These are phyloP conservation scores for Blastomussa wellsi DNA, from an alignment of 92 coral and sea anemone genomes.

Conservation along the genomic window DNA sequence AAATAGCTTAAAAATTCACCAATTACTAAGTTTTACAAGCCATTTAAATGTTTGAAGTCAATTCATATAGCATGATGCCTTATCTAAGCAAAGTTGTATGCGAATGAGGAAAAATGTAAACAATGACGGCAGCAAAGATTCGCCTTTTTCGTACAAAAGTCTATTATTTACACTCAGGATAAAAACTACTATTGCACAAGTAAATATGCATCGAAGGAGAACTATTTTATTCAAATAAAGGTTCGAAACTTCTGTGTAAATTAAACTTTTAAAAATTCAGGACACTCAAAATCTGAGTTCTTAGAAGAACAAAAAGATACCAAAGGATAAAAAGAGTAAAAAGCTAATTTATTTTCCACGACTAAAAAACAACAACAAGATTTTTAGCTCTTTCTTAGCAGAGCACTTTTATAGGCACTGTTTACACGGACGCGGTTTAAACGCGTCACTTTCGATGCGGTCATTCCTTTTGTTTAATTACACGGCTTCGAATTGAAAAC, in stretches of 20 bases:
- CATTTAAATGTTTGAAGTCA: too few relatives aligned
- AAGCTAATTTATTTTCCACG: background rate
- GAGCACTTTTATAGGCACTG: too few relatives aligned
- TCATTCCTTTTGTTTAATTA: too few relatives aligned
- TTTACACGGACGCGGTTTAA: too few relatives aligned
- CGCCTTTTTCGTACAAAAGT: background rate
- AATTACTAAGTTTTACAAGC: too few relatives aligned
- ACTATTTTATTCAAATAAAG: background rate
- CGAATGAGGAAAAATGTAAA: too few relatives aligned
- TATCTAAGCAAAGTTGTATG: too few relatives aligned
- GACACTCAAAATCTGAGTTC: background rate
- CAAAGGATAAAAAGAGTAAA: background rate
- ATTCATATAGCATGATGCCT: too few relatives aligned
- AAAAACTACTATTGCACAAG: background rate
- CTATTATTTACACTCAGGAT: slow-evolving; percentile 1
- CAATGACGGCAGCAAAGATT: too few relatives aligned
- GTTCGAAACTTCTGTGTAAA: background rate
- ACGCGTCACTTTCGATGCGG: too few relatives aligned
- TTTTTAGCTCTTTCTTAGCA: background rate
- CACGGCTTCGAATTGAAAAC: too few relatives aligned
- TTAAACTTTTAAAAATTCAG: background rate
- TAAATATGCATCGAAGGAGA: background rate
- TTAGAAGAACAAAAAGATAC: background rate
- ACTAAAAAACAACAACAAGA: background rate
- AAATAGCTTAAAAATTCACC: too few relatives aligned